Evolutionary conservation across 2,888 invertebrate genomes (phyloP), one percentile per base, ranked within the genome.

Genomic region (Pseudanteris insignis): DNA sequence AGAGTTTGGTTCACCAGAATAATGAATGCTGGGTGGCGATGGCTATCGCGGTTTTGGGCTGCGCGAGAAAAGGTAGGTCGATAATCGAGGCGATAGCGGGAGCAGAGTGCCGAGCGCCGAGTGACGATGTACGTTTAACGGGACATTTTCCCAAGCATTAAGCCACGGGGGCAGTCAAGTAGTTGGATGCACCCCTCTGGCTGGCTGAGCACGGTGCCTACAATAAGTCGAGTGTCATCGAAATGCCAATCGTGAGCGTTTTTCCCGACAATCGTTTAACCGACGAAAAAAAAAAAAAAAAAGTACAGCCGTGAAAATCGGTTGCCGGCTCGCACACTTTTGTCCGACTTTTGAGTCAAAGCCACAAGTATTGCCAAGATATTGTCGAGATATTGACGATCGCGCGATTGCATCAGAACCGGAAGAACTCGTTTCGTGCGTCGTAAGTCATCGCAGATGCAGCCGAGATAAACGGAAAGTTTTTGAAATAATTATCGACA

Each of bases 191-290:
- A 51, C 43, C 70, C 67, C 70, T 66, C 67, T 44, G 55, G 67
- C 69, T 72, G 71, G 71, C 72, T 70, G 74, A 73, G 71, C 69
- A 67, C 67, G 66, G 71, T 62, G 74, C 73, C 64, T 72, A 75
- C 76, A 76, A 73, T 74, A 60, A 41, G 66, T 72, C 68, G 60
- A 74, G 74, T 65, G 63, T 67, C 57, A 67, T 70, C 66, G 46
- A 55, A 55, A 55, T 41, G 37, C 40, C 54, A 44, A 53, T 53
- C 43, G 24, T 41, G 29, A 40, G 25, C 30, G 29, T 37, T 60
- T 54, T 18, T 24, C 9, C 32, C 15, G 28, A 8, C 7, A 8
- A 38, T 25, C 4, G 9, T 32, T 44, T 40, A 50, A 41, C 41
- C 30, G 21, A 4, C 32, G 26, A 21, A 38, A 46, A 51, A 30